Evolutionary conservation across 2,888 invertebrate species (phyloP).

Genomic region (Dendrolimus houi): DNA sequence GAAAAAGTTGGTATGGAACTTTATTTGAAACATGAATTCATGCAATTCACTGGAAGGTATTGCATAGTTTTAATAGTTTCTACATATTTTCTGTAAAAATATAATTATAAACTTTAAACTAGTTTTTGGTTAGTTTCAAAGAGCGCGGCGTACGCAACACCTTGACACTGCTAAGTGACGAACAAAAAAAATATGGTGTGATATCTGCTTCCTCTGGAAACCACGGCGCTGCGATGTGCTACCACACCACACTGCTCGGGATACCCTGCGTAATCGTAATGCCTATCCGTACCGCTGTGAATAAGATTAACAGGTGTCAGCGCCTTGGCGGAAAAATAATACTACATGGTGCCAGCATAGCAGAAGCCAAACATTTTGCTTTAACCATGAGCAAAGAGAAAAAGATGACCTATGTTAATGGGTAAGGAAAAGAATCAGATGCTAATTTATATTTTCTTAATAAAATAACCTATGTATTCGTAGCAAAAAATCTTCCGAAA

Average conservation of each 20-base stretch:
- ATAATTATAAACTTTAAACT: no score
- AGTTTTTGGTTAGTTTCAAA: constrained; percentile 82
- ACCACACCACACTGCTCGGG: constrained; percentile 82
- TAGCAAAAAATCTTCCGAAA: no score
- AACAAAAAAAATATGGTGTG: constrained; percentile 86
- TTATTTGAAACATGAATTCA: constrained; percentile 93
- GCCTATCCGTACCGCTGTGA: constrained; percentile 91
- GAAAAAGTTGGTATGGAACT: constrained; percentile 87
- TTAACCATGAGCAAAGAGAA: constrained; percentile 82
- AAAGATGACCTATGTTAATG: constrained; percentile 88
- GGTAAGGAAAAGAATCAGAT: constrained; percentile 64
- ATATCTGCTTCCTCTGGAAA: constrained; percentile 95
- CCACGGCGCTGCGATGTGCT: constrained; percentile 87
- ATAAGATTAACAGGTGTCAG: constrained; percentile 91
- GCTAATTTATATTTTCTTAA: no score
- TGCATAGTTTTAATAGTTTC: not conserved
- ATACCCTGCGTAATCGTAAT: constrained; percentile 90
- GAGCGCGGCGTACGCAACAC: constrained; percentile 94
- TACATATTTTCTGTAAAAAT: no score
- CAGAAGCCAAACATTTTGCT: constrained; percentile 86
- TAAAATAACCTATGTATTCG: no score
- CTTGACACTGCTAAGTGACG: constrained; percentile 81
- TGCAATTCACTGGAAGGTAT: constrained; percentile 94
- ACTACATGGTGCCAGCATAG: constrained; percentile 84
- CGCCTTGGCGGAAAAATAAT: constrained; percentile 88